phyloP scores from a whole-genome alignment of 2,888 invertebrate species.

The Drosophila anceps region DNA sequence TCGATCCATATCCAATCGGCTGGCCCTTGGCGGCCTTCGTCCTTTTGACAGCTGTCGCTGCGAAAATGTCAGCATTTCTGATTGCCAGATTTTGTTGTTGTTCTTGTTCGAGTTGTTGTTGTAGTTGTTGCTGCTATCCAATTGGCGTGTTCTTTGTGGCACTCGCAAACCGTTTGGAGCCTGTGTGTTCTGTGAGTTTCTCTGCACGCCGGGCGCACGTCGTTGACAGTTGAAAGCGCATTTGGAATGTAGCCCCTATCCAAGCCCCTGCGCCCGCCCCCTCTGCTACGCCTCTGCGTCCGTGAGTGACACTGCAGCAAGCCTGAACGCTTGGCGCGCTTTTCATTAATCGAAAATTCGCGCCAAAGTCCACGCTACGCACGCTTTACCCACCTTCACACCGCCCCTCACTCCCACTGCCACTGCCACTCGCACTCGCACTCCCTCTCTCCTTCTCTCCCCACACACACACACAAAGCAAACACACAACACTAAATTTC shows the following conservation, averaged over 20 bases:
- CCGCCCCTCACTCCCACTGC: not conserved
- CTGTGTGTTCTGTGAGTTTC: slow-evolving; percentile 51
- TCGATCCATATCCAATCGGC: slow-evolving; percentile 51
- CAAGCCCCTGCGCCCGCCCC: not conserved
- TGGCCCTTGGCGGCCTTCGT: slow-evolving; percentile 30
- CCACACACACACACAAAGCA: slow-evolving; percentile 27
- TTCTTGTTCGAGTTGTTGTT: slow-evolving; percentile 4
- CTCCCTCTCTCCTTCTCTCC: not conserved
- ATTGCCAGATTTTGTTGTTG: slow-evolving; percentile 57
- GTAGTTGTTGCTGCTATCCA: slow-evolving; percentile 19
- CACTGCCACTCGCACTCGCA: not conserved
- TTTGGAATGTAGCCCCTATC: slow-evolving; percentile 47
- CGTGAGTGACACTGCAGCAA: slow-evolving; percentile 32
- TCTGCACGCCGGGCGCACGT: slow-evolving; percentile 68
- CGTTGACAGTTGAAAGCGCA: slow-evolving; percentile 69
- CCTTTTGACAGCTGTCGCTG: slow-evolving; percentile 62
- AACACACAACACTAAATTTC: slow-evolving; percentile 58
- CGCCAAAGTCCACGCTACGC: slow-evolving; percentile 68
- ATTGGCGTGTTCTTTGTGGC: slow-evolving; percentile 47
- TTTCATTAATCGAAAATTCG: slow-evolving; percentile 80
- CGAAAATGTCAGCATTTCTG: slow-evolving; percentile 63
- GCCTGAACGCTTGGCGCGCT: slow-evolving; percentile 31
- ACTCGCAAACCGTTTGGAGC: slow-evolving; percentile 17
- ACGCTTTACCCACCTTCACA: slow-evolving; percentile 16
- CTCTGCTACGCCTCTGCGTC: slow-evolving; percentile 7